Conservation (phyloP, 2,113 vertebrate species). For the Microcebus murinus region DNA sequence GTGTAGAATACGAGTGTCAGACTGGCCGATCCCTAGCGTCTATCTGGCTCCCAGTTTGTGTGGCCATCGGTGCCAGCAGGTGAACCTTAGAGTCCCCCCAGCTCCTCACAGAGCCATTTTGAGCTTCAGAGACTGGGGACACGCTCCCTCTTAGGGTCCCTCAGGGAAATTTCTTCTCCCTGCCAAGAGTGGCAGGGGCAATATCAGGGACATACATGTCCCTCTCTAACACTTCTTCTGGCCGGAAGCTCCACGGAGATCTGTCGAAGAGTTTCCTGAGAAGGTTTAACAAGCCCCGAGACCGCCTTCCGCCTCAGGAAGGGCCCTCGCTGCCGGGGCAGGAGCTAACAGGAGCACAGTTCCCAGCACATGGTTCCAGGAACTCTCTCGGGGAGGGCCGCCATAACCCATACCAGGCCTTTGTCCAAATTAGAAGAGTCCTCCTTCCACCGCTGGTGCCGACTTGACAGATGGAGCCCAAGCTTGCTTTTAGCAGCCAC, state of each 20-base stretch:
- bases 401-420: no score
- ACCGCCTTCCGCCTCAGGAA: background rate
- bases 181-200: background rate
- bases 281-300: background rate
- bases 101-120: background rate
- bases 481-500: background rate
- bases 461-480: background rate
- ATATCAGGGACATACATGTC: background rate
- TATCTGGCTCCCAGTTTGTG: background rate
- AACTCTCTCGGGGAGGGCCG: background rate
- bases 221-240: background rate
- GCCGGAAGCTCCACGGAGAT: background rate
- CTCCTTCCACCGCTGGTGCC: background rate
- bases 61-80: no score
- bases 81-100: background rate
- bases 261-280: background rate
- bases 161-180: background rate
- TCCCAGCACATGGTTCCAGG: background rate
- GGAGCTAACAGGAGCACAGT: background rate
- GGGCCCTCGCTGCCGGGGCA: accelerated
- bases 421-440: background rate
- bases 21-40: background rate
- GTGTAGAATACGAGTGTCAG: background rate
- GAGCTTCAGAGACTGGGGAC: background rate
- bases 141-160: background rate